A percentile compares a stretch with the other conserved stretches of the same genome.
Evolutionary conservation across 2,113 vertebrate species (phyloP).

Genomic region (Speoplatyrhinus poulsoni): DNA sequence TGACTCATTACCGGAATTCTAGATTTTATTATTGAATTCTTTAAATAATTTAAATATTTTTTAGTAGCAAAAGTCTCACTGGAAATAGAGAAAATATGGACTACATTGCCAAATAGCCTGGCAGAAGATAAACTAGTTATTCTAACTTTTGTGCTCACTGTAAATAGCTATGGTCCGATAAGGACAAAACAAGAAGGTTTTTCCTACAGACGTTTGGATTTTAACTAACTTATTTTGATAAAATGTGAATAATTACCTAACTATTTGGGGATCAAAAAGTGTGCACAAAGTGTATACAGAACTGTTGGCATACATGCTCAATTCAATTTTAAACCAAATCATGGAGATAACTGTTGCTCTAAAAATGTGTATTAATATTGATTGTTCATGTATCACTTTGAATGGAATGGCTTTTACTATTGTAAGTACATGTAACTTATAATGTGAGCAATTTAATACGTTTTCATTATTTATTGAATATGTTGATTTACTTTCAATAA

Average conservation of each 20-base stretch:
- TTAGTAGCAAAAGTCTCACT: too few species aligned
- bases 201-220: slow-evolving; percentile 53
- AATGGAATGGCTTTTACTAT: slow-evolving; percentile 71
- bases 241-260: slow-evolving; percentile 64
- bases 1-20: background rate
- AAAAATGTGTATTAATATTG: slow-evolving; percentile 61
- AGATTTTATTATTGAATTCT: background rate
- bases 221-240: slow-evolving; percentile 64
- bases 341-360: slow-evolving; percentile 53
- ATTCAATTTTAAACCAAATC: slow-evolving; percentile 66
- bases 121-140: background rate
- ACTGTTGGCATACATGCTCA: slow-evolving; percentile 65
- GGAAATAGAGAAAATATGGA: too few species aligned
- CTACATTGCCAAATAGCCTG: too few species aligned
- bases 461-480: slow-evolving; percentile 62
- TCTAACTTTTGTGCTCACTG: background rate
- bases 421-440: slow-evolving; percentile 67
- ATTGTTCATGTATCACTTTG: slow-evolving; percentile 61
- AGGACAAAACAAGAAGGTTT: slow-evolving; percentile 20
- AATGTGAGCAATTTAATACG: slow-evolving; percentile 60
- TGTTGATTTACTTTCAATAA: slow-evolving; percentile 56
- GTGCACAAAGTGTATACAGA: slow-evolving; percentile 69
- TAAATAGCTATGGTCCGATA: background rate
- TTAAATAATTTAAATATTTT: too few species aligned
- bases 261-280: slow-evolving; percentile 55